Evolutionary conservation across 2,888 invertebrate species (phyloP), one percentile per base, ranked within the genome.

Genomic region (Sialis fuliginosa): DNA sequence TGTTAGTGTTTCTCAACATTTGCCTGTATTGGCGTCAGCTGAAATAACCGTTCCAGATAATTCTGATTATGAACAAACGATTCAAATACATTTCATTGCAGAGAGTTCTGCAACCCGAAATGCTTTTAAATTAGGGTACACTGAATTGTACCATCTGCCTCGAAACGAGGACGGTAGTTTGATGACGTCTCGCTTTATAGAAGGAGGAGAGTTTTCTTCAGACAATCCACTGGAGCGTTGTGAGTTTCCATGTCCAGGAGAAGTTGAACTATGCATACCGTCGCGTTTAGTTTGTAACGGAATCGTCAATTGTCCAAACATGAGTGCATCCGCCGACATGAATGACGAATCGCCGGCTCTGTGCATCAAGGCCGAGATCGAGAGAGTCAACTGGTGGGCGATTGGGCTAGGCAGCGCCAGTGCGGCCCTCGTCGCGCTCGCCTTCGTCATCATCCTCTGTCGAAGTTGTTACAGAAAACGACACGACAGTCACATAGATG

Each of bases 101-200:
- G 46, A 54, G 0, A 82, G 84, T 52, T 71, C 76, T 0, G 86
- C 89, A 0, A 85, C 88, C 0, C 71, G 84, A 49, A 86, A 88
- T 7, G 81, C 86, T 8, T 90, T 91, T 59, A 87, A 88, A 60
- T 79, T 91, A 34, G 86, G 84, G 9, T 91, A 90, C 90, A 90
- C 89, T 2, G 90, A 90, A 55, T 70, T 90, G 39, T 87, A 80
- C 59, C 89, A 89, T 62, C 67, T 90, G 54, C 89, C 89, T 0
- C 75, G 87, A 53, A 88, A 88, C 62, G 76, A 80, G 13, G 85
- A 87, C 54, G 89, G 88, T 1, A 79, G 79, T 30, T 62, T 82
- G 35, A 83, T 84, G 71, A 83, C 84, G 1, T 84, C 86, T 33
- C 75, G 81, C 51, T 65, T 88, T 45, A 80, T 77, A 33, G 81